phyloP scores from a whole-genome alignment of 2,113 vertebrate species.

The Misgurnus mizolepis region DNA sequence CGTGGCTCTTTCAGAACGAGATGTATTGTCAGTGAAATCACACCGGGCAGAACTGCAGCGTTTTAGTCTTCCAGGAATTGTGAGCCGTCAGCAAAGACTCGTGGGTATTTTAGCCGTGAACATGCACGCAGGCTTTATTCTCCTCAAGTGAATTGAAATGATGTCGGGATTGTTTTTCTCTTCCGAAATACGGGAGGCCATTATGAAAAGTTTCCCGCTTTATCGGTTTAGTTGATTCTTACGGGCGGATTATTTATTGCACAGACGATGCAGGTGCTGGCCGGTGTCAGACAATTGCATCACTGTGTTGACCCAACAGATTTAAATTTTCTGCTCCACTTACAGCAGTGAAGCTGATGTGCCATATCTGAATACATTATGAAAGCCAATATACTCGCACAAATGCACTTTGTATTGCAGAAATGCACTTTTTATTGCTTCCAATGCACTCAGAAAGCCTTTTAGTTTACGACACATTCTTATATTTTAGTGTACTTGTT shows the following conservation, averaged over 20 bases:
- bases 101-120: background rate
- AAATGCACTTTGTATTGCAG: background rate
- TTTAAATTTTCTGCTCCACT: background rate
- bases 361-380: background rate
- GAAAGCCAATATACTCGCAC: background rate
- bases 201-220: background rate
- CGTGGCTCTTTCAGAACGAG: conserved; percentile 14
- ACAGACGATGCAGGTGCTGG: background rate
- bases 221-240: background rate
- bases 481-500: no score
- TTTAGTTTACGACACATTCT: no score
- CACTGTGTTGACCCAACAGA: background rate
- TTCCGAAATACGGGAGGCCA: conserved; percentile 1
- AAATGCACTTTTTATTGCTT: no score
- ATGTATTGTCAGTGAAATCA: conserved; percentile 29
- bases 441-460: no score
- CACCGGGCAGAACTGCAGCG: conserved; percentile 16
- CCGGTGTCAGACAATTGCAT: conserved; percentile 23
- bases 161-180: background rate
- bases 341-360: background rate
- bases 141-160: conserved; percentile 4
- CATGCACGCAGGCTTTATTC: conserved; percentile 7
- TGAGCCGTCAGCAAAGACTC: conserved; percentile 26
- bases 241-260: conserved; percentile 1
- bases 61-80: conserved; percentile 9